A percentile compares a stretch with the other conserved stretches of the same genome.
These are phyloP conservation scores for Aphodius granarius DNA, from an alignment of 2,888 invertebrate genomes.

Conservation along the genomic window DNA sequence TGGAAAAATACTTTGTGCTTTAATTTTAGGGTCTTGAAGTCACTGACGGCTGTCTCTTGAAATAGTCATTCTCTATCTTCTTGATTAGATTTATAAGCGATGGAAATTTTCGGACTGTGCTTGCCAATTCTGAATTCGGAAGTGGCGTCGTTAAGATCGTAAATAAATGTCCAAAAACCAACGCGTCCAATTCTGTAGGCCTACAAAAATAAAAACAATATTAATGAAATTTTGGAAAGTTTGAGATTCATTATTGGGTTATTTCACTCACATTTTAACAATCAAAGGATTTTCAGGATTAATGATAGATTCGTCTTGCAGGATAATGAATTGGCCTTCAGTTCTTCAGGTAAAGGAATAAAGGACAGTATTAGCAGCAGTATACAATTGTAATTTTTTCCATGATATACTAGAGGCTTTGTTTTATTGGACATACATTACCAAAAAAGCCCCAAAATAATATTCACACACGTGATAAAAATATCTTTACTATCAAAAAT, in stretches of 20 bases:
- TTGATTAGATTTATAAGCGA: constrained; percentile 81
- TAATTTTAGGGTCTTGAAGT: too few species aligned
- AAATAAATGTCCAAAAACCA: constrained; percentile 97
- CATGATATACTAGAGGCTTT: too few species aligned
- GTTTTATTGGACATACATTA: too few species aligned
- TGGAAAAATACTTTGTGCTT: not conserved
- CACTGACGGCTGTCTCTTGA: too few species aligned
- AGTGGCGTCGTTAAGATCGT: constrained; percentile 89
- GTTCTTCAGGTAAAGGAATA: too few species aligned
- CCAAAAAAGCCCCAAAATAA: not conserved
- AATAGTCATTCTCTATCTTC: constrained; percentile 82
- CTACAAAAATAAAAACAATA: constrained; percentile 55
- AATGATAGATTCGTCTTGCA: not conserved
- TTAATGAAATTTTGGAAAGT: not conserved
- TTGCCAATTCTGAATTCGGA: constrained; percentile 79
- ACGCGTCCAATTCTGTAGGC: constrained; percentile 93
- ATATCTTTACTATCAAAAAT: not conserved
- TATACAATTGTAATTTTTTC: not conserved
- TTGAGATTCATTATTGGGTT: not conserved
- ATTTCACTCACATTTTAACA: not conserved
- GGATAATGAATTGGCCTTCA: not conserved
- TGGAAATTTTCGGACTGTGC: constrained; percentile 75
- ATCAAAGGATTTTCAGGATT: not conserved
- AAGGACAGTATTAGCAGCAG: too few species aligned
- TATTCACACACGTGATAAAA: not conserved